Percentiles rank a stretch among this genome's conserved stretches.
These are phyloP conservation scores for Amphimedon queenslandica DNA, from an alignment of 37 sponge, comb jelly and placozoan genomes.

Conservation along the genomic window DNA sequence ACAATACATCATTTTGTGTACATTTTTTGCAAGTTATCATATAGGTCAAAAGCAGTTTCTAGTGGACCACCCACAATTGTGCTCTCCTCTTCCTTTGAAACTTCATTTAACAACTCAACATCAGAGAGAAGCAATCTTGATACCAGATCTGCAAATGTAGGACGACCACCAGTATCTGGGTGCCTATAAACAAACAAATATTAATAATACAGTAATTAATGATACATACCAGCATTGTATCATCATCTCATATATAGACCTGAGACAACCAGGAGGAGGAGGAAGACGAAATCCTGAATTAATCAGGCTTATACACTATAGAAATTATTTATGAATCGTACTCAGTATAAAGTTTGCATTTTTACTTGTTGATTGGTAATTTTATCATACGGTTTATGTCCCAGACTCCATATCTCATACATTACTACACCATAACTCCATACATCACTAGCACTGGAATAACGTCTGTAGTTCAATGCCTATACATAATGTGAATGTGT, in stretches of 20 bases:
- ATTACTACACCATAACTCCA: conserved; percentile 21
- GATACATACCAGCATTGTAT: conserved; percentile 23
- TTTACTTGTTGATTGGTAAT: conserved; percentile 2
- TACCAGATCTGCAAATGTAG: conserved; percentile 12
- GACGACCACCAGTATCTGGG: conserved; percentile 10
- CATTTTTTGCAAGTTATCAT: not conserved
- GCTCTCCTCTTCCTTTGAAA: not conserved
- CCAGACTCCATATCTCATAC: conserved; percentile 37
- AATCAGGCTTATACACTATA: conserved; percentile 1
- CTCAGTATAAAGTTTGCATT: too few species aligned
- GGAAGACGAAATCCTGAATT: conserved; percentile 22
- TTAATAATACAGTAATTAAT: not conserved
- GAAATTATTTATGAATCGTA: not conserved
- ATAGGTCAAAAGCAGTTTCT: not conserved
- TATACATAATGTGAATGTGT: not conserved
- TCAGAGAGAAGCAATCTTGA: conserved; percentile 5
- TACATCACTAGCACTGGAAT: conserved; percentile 29
- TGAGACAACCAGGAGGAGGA: conserved; percentile 40
- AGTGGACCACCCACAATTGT: not conserved
- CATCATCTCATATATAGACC: conserved; percentile 25
- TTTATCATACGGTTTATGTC: conserved; percentile 22
- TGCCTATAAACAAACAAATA: conserved; percentile 9
- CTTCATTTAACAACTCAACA: not conserved
- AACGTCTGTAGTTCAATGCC: conserved; percentile 12
- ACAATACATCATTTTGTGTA: not conserved